Conservation (phyloP, 37 sponge, comb jelly and placozoan species). For the Halisarca cf. caerulea region DNA sequence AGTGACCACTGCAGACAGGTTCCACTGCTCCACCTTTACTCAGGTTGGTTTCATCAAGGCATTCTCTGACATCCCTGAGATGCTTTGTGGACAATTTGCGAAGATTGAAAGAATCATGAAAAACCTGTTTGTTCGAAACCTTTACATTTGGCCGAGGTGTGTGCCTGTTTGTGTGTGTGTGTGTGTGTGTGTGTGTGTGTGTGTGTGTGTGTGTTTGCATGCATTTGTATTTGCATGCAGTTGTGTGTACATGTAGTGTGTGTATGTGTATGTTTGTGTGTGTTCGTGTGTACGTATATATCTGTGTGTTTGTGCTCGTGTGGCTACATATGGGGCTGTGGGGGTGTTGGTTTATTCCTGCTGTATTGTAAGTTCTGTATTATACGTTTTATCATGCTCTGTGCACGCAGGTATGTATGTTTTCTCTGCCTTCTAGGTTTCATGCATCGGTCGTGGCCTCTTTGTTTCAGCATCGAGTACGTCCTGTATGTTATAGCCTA, state of each 20-base stretch:
- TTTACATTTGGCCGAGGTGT: conserved; percentile 93
- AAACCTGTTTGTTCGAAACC: conserved; percentile 74
- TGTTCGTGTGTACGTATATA: not conserved
- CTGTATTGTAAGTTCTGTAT: too few relatives aligned
- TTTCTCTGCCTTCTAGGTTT: too few relatives aligned
- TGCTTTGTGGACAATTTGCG: conserved; percentile 65
- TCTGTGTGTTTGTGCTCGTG: not conserved
- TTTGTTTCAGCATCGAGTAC: conserved; percentile 69
- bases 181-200: conserved; percentile 8
- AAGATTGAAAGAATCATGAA: conserved; percentile 89
- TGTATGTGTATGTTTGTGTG: not conserved
- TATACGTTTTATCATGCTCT: too few relatives aligned
- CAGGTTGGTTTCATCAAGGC: conserved; percentile 95
- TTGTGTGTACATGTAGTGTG: conserved; percentile 6
- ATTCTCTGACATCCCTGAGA: conserved; percentile 84
- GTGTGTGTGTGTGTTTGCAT: conserved; percentile 16
- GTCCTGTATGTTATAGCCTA: not conserved
- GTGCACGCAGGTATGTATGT: too few relatives aligned
- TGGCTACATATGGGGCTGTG: not conserved
- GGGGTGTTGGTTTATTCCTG: too few relatives aligned
- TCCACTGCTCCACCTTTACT: not conserved
- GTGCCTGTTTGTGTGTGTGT: not conserved
- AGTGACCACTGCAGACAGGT: too few relatives aligned
- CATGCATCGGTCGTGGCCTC: conserved; percentile 76
- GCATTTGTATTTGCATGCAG: not conserved